phyloP scores from a whole-genome alignment of 2,113 vertebrate species.

The Bothrops jararaca region DNA sequence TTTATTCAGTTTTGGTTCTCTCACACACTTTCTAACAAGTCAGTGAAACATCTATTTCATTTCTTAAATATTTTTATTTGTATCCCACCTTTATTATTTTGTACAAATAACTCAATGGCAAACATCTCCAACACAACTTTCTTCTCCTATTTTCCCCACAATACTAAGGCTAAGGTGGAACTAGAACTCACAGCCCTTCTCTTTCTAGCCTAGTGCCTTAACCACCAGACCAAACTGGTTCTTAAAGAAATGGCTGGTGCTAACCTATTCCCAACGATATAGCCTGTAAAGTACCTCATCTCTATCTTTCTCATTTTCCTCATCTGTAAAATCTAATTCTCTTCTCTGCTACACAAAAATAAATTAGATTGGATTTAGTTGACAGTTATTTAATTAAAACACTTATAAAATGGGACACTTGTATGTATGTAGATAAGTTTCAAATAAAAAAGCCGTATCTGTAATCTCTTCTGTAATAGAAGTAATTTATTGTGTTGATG shows the following conservation, averaged over 20 bases:
- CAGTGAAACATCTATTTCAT: neutral
- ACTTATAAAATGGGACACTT: neutral
- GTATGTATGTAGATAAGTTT: neutral
- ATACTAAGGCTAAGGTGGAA: neutral
- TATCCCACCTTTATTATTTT: neutral
- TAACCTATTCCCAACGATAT: neutral
- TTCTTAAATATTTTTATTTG: neutral
- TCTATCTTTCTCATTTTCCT: conserved; percentile 16
- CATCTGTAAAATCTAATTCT: conserved; percentile 23
- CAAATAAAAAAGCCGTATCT: neutral
- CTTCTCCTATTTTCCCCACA: neutral
- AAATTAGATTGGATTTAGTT: conserved; percentile 24
- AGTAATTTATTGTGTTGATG: neutral
- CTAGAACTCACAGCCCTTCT: neutral
- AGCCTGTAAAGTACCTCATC: conserved; percentile 16
- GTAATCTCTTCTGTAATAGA: neutral
- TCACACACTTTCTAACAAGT: neutral
- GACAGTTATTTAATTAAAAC: conserved; percentile 13
- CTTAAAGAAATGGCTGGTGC: neutral
- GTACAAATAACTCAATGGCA: neutral
- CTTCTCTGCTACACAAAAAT: conserved; percentile 23
- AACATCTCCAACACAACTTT: neutral
- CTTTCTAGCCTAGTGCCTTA: neutral
- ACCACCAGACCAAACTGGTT: neutral
- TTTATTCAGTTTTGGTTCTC: neutral